These are phyloP conservation scores for Ostrea edulis DNA, from an alignment of 1,140 invertebrate species.

Conservation along the genomic window DNA sequence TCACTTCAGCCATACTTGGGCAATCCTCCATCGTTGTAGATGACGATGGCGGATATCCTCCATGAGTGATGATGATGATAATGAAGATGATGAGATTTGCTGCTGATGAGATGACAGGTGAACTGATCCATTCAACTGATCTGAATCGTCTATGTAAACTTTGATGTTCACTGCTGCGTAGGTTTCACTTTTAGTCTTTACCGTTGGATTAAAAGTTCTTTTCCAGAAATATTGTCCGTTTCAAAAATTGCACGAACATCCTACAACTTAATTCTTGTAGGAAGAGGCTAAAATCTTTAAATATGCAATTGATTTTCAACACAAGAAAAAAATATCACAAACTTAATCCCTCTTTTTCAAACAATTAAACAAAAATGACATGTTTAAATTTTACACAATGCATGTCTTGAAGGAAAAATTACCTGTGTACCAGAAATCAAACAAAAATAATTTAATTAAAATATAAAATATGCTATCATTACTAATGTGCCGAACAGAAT, in stretches of 20 bases:
- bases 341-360: neutral
- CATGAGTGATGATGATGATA: neutral
- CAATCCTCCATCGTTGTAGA: constrained; percentile 43
- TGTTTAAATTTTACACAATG: neutral
- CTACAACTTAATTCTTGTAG: too few species aligned
- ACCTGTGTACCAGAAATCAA: neutral
- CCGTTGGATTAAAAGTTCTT: neutral
- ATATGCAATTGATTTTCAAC: too few species aligned
- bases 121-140: constrained; percentile 1
- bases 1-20: constrained; percentile 30
- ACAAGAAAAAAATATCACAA: constrained; percentile 9
- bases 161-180: neutral
- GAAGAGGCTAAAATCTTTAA: too few species aligned
- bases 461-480: neutral
- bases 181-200: neutral
- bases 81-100: neutral
- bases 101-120: neutral
- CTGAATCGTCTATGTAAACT: neutral
- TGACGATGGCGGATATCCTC: constrained; percentile 26
- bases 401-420: too few species aligned
- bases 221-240: neutral
- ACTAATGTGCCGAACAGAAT: neutral
- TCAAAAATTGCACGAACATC: too few species aligned
- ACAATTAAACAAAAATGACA: neutral
- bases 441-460: neutral